Percentiles rank a stretch among this genome's conserved stretches.
phyloP scores from a whole-genome alignment of 2,113 vertebrate species.

The Albula glossodonta region DNA sequence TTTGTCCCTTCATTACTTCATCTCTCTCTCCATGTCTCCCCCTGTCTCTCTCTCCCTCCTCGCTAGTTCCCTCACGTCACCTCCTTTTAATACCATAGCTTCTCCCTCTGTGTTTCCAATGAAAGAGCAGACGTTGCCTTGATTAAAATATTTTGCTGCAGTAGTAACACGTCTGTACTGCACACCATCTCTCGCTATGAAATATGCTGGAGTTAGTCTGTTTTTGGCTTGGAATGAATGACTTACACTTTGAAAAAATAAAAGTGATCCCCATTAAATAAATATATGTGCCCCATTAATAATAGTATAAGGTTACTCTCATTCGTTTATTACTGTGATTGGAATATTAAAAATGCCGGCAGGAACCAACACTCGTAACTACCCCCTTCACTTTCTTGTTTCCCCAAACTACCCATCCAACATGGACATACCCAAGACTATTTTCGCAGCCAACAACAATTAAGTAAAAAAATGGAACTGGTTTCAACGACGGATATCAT shows the following conservation, averaged over 20 bases:
- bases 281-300: too few species aligned
- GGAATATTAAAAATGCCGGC: background rate
- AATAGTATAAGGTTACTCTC: background rate
- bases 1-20: background rate
- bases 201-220: background rate
- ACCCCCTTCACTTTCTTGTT: background rate
- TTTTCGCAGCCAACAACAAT: background rate
- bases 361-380: background rate
- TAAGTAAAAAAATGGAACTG: background rate
- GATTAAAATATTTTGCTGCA: background rate
- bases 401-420: background rate
- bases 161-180: background rate
- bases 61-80: background rate
- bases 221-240: background rate
- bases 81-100: background rate
- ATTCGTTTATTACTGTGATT: background rate
- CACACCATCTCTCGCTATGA: background rate
- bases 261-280: too few species aligned
- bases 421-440: background rate
- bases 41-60: background rate
- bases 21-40: conserved; percentile 7
- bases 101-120: background rate
- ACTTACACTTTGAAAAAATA: background rate
- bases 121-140: background rate
- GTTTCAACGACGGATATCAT: background rate